phyloP scores from a whole-genome alignment of 2,888 invertebrate species.

The Cephonodes hylas region DNA sequence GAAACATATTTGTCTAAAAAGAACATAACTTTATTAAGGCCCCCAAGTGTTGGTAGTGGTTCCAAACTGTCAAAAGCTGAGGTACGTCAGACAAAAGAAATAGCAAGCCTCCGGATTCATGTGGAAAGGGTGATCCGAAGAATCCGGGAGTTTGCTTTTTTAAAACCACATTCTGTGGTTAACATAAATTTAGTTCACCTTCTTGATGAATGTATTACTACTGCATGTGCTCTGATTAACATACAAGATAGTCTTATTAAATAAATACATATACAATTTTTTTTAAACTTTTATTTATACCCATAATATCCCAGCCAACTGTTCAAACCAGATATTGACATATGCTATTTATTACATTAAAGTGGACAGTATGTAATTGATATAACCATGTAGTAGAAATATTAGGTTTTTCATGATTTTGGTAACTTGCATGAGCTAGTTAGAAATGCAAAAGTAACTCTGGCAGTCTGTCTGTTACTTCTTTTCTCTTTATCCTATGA shows the following conservation, averaged over 20 bases:
- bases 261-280: no score
- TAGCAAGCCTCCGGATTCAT: background rate
- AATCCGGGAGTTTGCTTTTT: background rate
- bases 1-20: background rate
- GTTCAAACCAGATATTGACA: no score
- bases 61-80: background rate
- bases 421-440: no score
- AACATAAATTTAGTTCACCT: background rate
- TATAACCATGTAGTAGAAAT: no score
- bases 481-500: no score
- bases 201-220: background rate
- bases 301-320: no score
- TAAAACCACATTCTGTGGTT: background rate
- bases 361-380: no score
- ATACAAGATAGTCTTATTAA: background rate
- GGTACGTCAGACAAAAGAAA: background rate
- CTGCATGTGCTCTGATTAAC: background rate
- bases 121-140: background rate
- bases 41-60: background rate
- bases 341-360: no score
- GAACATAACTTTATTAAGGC: background rate
- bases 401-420: no score
- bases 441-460: no score
- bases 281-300: no score
- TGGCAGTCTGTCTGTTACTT: no score